Evolutionary conservation across 2,797 vertebrate species (phyloP).

Genomic region (Discoglossus pictus): DNA sequence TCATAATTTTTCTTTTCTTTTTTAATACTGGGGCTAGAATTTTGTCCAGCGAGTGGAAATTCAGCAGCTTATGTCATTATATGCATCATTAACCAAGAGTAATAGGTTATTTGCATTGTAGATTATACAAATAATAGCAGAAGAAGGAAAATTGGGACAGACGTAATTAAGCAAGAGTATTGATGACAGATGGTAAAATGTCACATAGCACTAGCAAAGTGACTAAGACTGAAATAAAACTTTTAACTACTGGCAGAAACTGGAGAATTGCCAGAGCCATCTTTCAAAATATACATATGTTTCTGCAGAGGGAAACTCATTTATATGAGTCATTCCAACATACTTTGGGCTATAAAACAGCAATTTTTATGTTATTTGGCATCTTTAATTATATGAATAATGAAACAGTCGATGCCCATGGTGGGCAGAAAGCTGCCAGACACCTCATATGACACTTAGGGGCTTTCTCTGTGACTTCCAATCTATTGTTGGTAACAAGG

Average conservation of each 20-base stretch:
- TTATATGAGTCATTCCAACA: constrained; percentile 5
- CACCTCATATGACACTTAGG: too few relatives aligned
- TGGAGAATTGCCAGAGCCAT: constrained; percentile 21
- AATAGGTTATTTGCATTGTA: constrained; percentile 49
- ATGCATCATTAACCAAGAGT: constrained; percentile 39
- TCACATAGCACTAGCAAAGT: constrained; percentile 37
- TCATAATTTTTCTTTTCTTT: too few relatives aligned
- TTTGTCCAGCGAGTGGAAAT: not conserved
- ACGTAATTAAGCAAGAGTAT: constrained; percentile 38
- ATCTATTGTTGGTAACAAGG: too few relatives aligned
- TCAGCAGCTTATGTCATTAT: constrained; percentile 34
- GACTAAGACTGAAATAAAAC: constrained; percentile 39
- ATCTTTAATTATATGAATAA: not conserved
- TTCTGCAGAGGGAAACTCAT: constrained; percentile 19
- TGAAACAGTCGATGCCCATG: too few relatives aligned
- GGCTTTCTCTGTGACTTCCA: too few relatives aligned
- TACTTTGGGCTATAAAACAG: not conserved
- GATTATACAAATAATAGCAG: constrained; percentile 39
- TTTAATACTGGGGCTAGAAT: too few relatives aligned
- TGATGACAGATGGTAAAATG: constrained; percentile 49
- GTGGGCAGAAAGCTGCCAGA: too few relatives aligned
- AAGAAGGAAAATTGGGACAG: constrained; percentile 32
- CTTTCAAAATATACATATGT: constrained; percentile 26
- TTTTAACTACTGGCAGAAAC: constrained; percentile 31
- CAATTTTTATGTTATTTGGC: not conserved